Conservation (phyloP, 2,797 vertebrate species). For the Numenius phaeopus region DNA sequence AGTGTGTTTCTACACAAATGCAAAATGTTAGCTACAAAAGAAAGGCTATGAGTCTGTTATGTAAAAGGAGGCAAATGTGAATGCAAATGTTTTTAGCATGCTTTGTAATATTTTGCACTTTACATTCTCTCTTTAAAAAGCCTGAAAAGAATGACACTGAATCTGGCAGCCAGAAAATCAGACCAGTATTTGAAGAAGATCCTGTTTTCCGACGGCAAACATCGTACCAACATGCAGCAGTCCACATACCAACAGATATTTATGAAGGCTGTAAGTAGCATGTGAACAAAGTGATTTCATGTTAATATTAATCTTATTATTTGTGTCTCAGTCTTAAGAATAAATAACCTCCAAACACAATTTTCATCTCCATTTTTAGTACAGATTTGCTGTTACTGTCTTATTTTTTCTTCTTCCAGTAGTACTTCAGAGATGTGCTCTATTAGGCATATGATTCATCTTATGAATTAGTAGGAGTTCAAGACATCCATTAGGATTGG, state of each 20-base stretch:
- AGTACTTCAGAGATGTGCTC: not conserved
- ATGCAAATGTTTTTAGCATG: not conserved
- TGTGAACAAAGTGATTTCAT: not conserved
- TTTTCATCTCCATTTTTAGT: not conserved
- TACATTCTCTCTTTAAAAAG: constrained; percentile 75
- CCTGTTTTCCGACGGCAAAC: constrained; percentile 89
- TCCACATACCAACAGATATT: constrained; percentile 98
- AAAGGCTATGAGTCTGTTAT: not conserved
- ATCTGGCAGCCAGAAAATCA: constrained; percentile 88
- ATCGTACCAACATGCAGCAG: constrained; percentile 94
- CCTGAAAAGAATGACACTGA: constrained; percentile 92
- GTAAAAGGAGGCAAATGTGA: not conserved
- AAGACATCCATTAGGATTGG: not conserved
- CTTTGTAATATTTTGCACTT: constrained; percentile 49
- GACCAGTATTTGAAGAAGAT: constrained; percentile 92
- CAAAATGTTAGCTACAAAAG: not conserved
- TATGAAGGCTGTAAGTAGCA: constrained; percentile 96
- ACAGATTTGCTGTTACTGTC: not conserved
- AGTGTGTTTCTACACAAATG: not conserved
- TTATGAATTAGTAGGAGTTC: not conserved
- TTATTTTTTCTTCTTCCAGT: not conserved
- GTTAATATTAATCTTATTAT: not conserved
- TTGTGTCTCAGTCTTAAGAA: not conserved
- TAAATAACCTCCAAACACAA: not conserved
- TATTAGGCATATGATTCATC: not conserved